Conservation (phyloP, 2,888 invertebrate genomes). For the Mantis religiosa region DNA sequence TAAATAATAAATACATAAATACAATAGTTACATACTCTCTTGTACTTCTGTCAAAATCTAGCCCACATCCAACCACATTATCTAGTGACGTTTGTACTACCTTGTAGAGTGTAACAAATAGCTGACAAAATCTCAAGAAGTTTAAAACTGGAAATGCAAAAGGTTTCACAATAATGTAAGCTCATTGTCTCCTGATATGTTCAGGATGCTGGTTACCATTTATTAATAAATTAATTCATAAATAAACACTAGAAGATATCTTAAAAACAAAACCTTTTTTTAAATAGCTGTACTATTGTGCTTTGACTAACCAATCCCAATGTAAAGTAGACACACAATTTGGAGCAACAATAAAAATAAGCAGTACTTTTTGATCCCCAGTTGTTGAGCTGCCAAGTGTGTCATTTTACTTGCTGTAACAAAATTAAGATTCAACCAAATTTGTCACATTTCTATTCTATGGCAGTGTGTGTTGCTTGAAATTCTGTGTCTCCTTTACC, state of each 20-base stretch:
- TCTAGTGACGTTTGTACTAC: conserved; percentile 6
- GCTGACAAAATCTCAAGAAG: not conserved
- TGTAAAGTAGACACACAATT: not conserved
- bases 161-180: conserved; percentile 13
- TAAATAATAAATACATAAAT: not conserved
- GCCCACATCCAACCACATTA: not conserved
- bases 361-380: too few species aligned
- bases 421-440: too few species aligned
- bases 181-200: conserved; percentile 22
- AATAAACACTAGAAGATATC: not conserved
- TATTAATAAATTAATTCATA: conserved; percentile 14
- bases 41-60: not conserved
- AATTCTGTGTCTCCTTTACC: not conserved
- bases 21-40: not conserved
- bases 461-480: not conserved
- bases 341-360: not conserved
- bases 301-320: not conserved
- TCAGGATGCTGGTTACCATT: conserved; percentile 20
- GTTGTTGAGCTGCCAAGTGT: too few species aligned
- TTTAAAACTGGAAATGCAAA: conserved; percentile 10
- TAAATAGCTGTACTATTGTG: not conserved
- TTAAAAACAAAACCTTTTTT: not conserved
- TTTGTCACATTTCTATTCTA: not conserved
- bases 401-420: too few species aligned
- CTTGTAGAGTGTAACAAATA: not conserved